Evolutionary conservation across 2,113 vertebrate genomes (phyloP), one percentile per base, ranked within the genome.

Genomic region (Myrmecobius fasciatus): DNA sequence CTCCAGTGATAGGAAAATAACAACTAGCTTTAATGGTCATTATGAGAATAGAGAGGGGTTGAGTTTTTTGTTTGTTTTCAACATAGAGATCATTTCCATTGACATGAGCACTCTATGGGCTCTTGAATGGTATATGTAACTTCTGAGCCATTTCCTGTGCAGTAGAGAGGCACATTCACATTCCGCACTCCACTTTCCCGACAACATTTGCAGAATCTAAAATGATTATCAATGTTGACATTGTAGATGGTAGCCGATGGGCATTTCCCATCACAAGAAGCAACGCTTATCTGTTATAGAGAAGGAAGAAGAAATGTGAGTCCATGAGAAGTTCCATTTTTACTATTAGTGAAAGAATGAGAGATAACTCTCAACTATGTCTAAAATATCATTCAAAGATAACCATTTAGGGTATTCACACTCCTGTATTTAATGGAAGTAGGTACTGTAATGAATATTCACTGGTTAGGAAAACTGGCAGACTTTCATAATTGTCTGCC

Each of bases 181-280:
- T 99, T 99, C 90, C 99, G 99, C 0, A 99, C 99, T 97, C 99
- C 99, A 49, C 97, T 99, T 98, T 99, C 99, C 2, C 99, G 98
- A 94, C 99, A 99, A 91, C 99, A 99, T 97, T 99, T 99, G 97
- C 99, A 99, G 98, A 99, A 99, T 92, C 99, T 99, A 94, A 99
- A 99, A 49, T 99, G 99, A 96, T 99, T 99, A 96, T 99, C 99
- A 95, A 99, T 99, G 97, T 99, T 99, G 96, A 99, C 99, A 98
- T 99, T 99, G 98, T 99, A 99, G 97, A 99, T 99, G 95, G 99
- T 99, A 97, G 99, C 99, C 48, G 99, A 99, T 0, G 99, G 99
- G 97, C 99, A 99, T 97, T 99, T 99, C 75, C 99, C 99, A 97
- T 99, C 99, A 93, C 99, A 99, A 36, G 99, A 99, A 96, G 99